A percentile compares a stretch with the other conserved stretches of the same genome.
Conservation (phyloP, 1,140 invertebrate species). For the Heliconius himera region DNA sequence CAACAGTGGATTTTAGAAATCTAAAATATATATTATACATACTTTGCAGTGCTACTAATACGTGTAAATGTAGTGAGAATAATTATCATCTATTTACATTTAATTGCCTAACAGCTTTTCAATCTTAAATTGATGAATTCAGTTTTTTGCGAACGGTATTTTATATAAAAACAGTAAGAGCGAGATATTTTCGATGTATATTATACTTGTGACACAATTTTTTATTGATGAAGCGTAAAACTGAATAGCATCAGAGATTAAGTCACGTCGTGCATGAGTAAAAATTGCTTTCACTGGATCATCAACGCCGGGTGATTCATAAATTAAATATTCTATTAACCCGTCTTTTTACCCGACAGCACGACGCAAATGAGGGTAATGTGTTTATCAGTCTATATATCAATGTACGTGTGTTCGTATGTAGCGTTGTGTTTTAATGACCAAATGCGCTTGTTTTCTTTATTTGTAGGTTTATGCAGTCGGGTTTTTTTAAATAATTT, state of each 20-base stretch:
- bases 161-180: background rate
- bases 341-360: background rate
- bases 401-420: too few relatives aligned
- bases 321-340: slow-evolving; percentile 18
- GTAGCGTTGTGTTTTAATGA: too few relatives aligned
- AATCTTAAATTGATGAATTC: background rate
- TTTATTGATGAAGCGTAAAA: background rate
- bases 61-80: background rate
- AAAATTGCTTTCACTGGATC: slow-evolving; percentile 29
- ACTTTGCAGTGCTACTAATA: background rate
- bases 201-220: background rate
- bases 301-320: slow-evolving; percentile 10
- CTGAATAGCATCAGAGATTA: slow-evolving; percentile 29
- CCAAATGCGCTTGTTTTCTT: too few relatives aligned
- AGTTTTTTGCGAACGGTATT: background rate
- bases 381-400: too few relatives aligned
- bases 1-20: background rate
- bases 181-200: background rate
- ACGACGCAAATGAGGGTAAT: too few relatives aligned
- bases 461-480: too few relatives aligned
- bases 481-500: too few relatives aligned
- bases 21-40: background rate
- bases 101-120: background rate
- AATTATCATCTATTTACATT: background rate
- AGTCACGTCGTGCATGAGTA: slow-evolving; percentile 36